Base-by-base conservation (phyloP, 2,113 vertebrate species). In the Hemibagrus wyckioides region DNA sequence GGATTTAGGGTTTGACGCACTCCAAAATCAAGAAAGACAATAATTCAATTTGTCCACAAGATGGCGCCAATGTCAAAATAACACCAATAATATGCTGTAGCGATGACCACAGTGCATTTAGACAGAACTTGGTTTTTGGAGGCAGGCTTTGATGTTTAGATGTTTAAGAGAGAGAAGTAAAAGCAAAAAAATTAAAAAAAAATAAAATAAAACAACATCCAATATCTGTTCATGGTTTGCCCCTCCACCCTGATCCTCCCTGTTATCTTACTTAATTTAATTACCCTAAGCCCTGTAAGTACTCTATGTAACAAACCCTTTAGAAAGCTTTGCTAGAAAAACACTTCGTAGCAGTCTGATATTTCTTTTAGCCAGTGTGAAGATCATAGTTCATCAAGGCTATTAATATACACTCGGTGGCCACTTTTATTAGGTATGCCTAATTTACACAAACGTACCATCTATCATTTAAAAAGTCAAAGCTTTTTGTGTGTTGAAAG, bases 291-390 rank as follows among this genome's bases (percentile, higher is more conserved):
- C 91, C 85, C 76, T 59, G 81, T 28, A 88, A 91, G 87, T 93
- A 91, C 93, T 93, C 93, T 91, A 91, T 90, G 92, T 94, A 67
- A 85, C 61, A 13, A 57, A 69, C 59, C 80, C 77, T 33, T 80
- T 80, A n/a, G 50, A 80, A 36, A 56, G 50, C 63, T 79, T 82
- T 25, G 11, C 57, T 28, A 7, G 13, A 15, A 63, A 39, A 28
- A 83, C 41, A 36, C 41, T 28, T 25, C 1, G 7, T 33, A 50
- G 82, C 44, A 84, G 5, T 54, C 63, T 41, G 56, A 4, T 13
- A 30, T 83, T 75, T 56, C 19, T 28, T 9, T 56, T 57, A 57
- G 5, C 4, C 6, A 67, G 36, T 65, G 59, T 65, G 17, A 82
- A 65, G 71, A 44, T 76, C 11, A 5, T 28, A 48, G 21, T 76